phyloP scores from a whole-genome alignment of 2,113 vertebrate genomes.

The Cheirogaleus medius region DNA sequence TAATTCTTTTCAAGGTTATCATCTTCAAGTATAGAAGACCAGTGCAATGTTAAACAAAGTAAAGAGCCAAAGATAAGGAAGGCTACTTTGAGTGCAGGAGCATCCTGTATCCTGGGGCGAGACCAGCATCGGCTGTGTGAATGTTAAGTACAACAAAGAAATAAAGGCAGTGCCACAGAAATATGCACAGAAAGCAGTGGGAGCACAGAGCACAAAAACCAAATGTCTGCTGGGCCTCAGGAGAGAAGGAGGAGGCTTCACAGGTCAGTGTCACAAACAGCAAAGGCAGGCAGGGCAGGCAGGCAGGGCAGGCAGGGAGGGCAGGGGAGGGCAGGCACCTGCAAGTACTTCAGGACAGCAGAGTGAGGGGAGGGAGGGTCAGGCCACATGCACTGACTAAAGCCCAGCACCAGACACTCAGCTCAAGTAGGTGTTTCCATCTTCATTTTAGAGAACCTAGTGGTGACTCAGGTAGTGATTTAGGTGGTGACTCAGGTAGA shows the following conservation, averaged over 20 bases:
- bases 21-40: neutral
- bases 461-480: neutral
- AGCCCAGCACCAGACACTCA: neutral
- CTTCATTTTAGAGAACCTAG: neutral
- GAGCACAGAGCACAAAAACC: neutral
- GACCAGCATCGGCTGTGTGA: neutral
- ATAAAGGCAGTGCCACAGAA: neutral
- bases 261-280: neutral
- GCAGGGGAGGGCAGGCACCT: neutral
- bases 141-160: neutral
- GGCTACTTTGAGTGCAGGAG: neutral
- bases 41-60: neutral
- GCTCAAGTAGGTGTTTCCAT: neutral
- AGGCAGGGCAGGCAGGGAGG: neutral
- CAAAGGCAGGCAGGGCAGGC: neutral
- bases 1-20: neutral
- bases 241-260: neutral
- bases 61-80: neutral
- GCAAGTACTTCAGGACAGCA: neutral
- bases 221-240: neutral
- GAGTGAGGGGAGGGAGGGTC: fast-evolving
- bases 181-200: neutral
- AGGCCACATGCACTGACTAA: neutral
- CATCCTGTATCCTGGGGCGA: neutral
- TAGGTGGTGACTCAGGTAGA: neutral